phyloP scores from a whole-genome alignment of 2,797 vertebrate genomes.

The Sebastolobus alascanus region DNA sequence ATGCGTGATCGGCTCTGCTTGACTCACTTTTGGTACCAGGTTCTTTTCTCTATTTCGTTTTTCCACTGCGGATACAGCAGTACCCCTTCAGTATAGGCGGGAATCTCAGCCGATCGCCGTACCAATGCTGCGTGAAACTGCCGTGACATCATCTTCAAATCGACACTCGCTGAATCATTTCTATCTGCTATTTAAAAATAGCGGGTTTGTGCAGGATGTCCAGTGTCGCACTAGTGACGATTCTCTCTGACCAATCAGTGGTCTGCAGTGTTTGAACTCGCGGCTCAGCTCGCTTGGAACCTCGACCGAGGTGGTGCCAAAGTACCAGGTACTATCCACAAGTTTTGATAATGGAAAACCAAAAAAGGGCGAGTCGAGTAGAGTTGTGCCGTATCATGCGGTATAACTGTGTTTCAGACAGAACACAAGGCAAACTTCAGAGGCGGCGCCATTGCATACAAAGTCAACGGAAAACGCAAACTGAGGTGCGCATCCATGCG shows the following conservation, averaged over 20 bases:
- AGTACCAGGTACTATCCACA: background rate
- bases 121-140: rapidly evolving
- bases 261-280: background rate
- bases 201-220: background rate
- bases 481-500: background rate
- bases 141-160: too few relatives aligned
- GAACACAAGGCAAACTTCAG: too few relatives aligned
- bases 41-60: background rate
- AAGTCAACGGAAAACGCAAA: too few relatives aligned
- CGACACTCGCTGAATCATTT: too few relatives aligned
- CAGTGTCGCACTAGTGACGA: rapidly evolving
- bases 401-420: background rate
- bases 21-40: background rate
- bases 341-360: background rate
- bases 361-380: background rate
- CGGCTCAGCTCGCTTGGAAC: background rate
- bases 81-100: rapidly evolving
- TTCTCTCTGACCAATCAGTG: background rate
- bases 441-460: too few relatives aligned
- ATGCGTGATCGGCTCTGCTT: background rate
- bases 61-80: rapidly evolving
- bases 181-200: too few relatives aligned
- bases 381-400: rapidly evolving
- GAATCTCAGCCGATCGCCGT: rapidly evolving
- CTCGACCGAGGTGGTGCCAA: background rate